Conservation (phyloP, 2,888 invertebrate genomes). For the Protula sp. region DNA sequence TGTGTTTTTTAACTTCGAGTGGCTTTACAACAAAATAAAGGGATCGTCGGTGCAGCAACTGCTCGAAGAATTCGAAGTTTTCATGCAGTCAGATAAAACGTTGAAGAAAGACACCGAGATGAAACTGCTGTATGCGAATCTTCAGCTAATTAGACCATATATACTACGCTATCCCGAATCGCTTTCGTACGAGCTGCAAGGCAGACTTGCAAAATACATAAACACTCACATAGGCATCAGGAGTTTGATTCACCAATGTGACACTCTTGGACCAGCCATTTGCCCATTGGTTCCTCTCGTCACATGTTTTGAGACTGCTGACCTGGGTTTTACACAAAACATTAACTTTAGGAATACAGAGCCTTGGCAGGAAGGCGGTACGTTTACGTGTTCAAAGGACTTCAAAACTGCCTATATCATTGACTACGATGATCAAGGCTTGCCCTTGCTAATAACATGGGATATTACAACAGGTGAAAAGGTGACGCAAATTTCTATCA, state of each 20-base stretch:
- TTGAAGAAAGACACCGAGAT: constrained; percentile 2
- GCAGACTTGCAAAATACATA: background rate
- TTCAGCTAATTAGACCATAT: background rate
- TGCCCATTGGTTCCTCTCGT: constrained; percentile 3
- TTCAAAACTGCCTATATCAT: background rate
- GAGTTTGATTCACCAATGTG: background rate
- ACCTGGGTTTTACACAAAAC: background rate
- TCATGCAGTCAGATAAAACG: constrained; percentile 1
- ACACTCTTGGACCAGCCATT: background rate
- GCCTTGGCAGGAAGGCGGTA: background rate
- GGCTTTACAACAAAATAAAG: constrained; percentile 88
- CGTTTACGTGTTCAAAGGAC: background rate
- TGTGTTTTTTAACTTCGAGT: constrained; percentile 92
- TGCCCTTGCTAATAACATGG: background rate
- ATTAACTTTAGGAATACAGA: background rate
- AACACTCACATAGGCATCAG: background rate
- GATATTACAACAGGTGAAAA: background rate
- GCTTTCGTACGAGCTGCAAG: background rate
- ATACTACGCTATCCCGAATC: background rate
- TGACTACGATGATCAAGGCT: background rate
- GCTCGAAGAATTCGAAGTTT: constrained; percentile 70
- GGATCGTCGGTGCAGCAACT: constrained; percentile 93
- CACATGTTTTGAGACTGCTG: constrained; percentile 1
- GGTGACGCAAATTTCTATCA: background rate
- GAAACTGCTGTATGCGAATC: constrained; percentile 9